phyloP scores from a whole-genome alignment of 2,797 vertebrate genomes.

The Phoeniculus purpureus region DNA sequence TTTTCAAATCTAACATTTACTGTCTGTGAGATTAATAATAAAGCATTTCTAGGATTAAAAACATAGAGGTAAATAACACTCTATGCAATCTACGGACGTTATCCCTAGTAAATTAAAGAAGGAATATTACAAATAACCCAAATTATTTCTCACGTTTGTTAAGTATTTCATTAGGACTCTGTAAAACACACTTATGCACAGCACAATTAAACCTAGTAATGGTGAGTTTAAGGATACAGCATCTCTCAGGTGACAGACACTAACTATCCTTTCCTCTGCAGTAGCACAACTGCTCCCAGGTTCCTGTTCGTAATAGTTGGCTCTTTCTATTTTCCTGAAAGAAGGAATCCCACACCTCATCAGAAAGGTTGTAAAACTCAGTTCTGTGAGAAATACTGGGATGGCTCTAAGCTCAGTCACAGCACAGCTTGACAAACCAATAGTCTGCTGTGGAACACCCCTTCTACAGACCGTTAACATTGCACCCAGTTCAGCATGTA shows the following conservation, averaged over 20 bases:
- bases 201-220: conserved; percentile 18
- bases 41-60: conserved; percentile 35
- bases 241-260: neutral
- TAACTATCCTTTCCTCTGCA: neutral
- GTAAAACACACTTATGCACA: conserved; percentile 53
- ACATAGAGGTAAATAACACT: conserved; percentile 32
- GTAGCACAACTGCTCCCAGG: accelerated
- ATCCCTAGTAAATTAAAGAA: conserved; percentile 38
- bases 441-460: neutral
- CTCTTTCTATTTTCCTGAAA: neutral
- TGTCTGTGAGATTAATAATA: conserved; percentile 59
- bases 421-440: neutral
- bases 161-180: conserved; percentile 19
- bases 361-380: neutral
- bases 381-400: neutral
- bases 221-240: neutral
- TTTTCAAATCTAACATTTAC: conserved; percentile 62
- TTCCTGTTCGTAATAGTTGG: neutral
- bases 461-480: accelerated
- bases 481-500: neutral
- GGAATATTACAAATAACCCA: conserved; percentile 33
- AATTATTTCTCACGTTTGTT: conserved; percentile 49
- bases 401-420: neutral
- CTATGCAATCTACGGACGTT: neutral
- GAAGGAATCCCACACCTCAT: neutral